These are phyloP conservation scores for Ochotona princeps DNA, from an alignment of 2,113 vertebrate genomes.

Conservation along the genomic window DNA sequence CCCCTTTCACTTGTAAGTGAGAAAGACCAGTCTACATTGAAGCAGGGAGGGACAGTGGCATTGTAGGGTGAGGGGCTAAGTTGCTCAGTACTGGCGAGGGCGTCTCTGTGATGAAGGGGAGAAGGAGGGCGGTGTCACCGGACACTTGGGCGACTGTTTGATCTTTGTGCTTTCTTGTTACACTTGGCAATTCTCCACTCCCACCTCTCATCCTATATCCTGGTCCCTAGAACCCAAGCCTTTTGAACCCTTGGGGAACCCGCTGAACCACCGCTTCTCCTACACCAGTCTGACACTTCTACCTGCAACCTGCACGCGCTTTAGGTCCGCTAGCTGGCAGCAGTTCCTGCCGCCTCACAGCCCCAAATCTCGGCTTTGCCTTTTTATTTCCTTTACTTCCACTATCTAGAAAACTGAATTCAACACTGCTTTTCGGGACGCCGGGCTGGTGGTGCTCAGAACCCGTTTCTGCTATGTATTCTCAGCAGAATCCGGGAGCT, in stretches of 20 bases:
- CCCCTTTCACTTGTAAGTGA: not conserved
- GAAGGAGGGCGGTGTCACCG: not conserved
- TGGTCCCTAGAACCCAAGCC: not conserved
- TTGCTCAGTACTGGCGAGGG: constrained; percentile 28
- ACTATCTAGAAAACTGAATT: not conserved
- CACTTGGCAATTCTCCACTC: not conserved
- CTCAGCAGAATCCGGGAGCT: constrained; percentile 8
- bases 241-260: not conserved
- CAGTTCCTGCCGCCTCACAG: not conserved
- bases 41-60: not conserved
- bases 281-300: not conserved
- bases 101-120: not conserved
- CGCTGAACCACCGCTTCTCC: not conserved
- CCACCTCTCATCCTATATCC: not conserved
- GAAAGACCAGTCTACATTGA: not conserved
- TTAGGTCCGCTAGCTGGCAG: not conserved
- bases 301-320: not conserved
- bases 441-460: not conserved
- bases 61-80: not conserved
- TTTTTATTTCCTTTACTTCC: constrained; percentile 1
- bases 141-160: constrained; percentile 36
- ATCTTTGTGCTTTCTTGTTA: constrained; percentile 9
- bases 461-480: not conserved
- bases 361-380: constrained; percentile 16
- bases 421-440: not conserved